Base-by-base conservation (phyloP, 2,113 vertebrate genomes). In the Fregetta grallaria region DNA sequence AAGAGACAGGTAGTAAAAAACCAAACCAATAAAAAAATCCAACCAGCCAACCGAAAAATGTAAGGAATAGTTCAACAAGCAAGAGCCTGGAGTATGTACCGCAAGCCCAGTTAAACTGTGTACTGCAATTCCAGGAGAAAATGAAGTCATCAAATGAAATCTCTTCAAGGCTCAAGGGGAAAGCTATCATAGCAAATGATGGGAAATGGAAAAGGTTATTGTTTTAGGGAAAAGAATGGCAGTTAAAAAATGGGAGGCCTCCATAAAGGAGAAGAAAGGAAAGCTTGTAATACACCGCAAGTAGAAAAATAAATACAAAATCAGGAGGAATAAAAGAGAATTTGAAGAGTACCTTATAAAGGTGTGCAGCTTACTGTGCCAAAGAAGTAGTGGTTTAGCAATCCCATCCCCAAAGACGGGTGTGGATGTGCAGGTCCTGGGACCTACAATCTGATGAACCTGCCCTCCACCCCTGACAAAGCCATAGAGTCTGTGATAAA, bases 111-210 rank as follows among this genome's bases (percentile, higher is more conserved):
- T 74, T 77, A 81, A 95, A 94, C 47, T 44, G 20, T 58, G 12
- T 78, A 47, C n/a, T 92, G 76, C 47, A 45, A 44, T 84, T 95
- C 32, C 56, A 61, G 65, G n/a, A 91, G 68, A 92, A 96, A 96
- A 95, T 87, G 44, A 91, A 96, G 66, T 81, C 27, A 90, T 96
- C 86, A 91, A 78, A 77, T 68, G 65, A 77, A 92, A 81, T 92
- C 49, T 92, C 44, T 89, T 72, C 81, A 82, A 71, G 71, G 61
- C 53, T 85, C 52, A 75, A 80, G 84, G 84, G 77, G 72, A 95
- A 94, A 92, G 25, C 36, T 91, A 79, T 93, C 91, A 67, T 32
- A 73, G 72, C 2, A 42, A 90, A 94, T 81, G 38, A 88, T 47
- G 50, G 72, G 29, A 88, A 93, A 83, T 62, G 25, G 58, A 53